A percentile compares a stretch with the other conserved stretches of the same genome.
Conservation (phyloP, 2,797 vertebrate species). For the Lemur catta region DNA sequence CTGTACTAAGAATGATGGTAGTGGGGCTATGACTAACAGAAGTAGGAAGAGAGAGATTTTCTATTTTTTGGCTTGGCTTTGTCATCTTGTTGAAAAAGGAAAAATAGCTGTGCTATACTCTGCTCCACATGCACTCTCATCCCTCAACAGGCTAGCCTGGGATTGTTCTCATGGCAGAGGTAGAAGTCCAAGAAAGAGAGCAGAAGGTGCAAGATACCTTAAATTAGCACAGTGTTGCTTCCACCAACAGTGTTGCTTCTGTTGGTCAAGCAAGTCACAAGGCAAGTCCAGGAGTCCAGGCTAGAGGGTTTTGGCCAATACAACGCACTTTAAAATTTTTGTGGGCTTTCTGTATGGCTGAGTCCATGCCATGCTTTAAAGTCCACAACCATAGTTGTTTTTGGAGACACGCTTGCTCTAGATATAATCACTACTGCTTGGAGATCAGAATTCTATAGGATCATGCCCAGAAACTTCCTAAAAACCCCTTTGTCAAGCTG, state of each 20-base stretch:
- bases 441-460: background rate
- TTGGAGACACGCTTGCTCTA: background rate
- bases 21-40: background rate
- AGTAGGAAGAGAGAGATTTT: background rate
- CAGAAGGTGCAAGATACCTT: background rate
- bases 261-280: background rate
- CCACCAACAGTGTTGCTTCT: background rate
- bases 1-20: background rate
- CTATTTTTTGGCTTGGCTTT: background rate
- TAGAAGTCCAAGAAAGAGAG: background rate
- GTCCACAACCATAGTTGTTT: background rate
- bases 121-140: background rate
- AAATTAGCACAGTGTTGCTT: background rate
- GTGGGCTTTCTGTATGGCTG: background rate
- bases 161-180: background rate
- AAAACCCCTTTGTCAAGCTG: background rate
- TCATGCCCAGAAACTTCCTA: constrained; percentile 6
- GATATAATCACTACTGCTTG: background rate
- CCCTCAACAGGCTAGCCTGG: background rate
- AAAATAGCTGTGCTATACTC: background rate
- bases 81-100: background rate
- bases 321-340: background rate
- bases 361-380: background rate
- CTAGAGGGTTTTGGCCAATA: background rate
- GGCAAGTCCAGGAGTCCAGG: background rate